These are phyloP conservation scores for Pagrus major DNA, from an alignment of 2,113 vertebrate species.

Conservation along the genomic window DNA sequence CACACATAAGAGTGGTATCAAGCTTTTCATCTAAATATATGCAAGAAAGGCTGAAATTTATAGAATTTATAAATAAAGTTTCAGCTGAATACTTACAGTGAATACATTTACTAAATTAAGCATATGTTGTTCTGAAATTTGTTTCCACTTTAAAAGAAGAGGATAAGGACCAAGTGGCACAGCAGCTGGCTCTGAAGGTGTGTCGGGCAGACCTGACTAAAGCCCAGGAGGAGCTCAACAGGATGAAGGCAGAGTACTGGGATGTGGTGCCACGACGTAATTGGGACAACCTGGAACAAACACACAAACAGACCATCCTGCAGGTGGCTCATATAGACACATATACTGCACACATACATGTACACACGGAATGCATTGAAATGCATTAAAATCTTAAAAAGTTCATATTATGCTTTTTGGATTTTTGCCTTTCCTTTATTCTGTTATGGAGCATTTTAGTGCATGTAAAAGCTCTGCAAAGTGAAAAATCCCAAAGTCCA, in stretches of 20 bases:
- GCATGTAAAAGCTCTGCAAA: no score
- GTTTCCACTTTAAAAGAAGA: constrained; percentile 33
- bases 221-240: constrained; percentile 85
- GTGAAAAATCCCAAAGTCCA: no score
- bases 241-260: constrained; percentile 85
- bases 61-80: neutral
- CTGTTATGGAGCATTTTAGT: no score
- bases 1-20: neutral
- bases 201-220: constrained; percentile 86
- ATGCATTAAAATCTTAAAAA: neutral
- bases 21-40: neutral
- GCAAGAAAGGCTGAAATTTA: no score
- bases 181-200: constrained; percentile 85
- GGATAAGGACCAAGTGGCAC: constrained; percentile 81
- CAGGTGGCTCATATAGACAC: constrained; percentile 78
- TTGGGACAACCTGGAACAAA: constrained; percentile 86
- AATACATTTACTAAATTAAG: neutral
- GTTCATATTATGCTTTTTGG: no score
- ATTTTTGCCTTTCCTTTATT: no score
- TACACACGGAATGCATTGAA: neutral
- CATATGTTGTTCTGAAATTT: neutral
- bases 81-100: neutral
- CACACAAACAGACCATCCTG: constrained; percentile 74
- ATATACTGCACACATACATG: neutral
- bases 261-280: constrained; percentile 87